Evolutionary conservation across 2,797 vertebrate genomes (phyloP).

Genomic region (Argya squamiceps): DNA sequence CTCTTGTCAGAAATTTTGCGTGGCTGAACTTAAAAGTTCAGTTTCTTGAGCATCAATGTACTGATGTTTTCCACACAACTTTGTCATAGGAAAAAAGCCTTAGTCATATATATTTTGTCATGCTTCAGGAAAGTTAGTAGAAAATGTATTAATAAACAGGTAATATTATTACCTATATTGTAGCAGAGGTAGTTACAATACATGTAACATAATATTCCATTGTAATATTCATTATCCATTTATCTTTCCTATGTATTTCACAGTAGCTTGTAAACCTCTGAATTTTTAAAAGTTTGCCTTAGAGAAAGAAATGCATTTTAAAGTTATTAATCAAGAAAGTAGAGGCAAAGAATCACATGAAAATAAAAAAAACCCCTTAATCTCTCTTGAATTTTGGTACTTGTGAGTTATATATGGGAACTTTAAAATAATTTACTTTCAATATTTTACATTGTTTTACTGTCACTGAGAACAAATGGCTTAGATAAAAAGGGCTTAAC

Average conservation of each 20-base stretch:
- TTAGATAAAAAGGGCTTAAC: neutral
- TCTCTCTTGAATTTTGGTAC: neutral
- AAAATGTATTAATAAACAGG: neutral
- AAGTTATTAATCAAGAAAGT: neutral
- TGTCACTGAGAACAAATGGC: neutral
- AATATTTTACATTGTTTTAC: neutral
- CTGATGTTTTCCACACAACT: neutral
- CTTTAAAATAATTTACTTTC: neutral
- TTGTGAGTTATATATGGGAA: neutral
- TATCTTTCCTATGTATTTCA: neutral
- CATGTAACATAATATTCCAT: neutral
- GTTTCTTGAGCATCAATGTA: neutral
- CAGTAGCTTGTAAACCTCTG: neutral
- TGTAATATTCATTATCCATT: neutral
- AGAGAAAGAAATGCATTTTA: neutral
- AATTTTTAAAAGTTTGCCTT: neutral
- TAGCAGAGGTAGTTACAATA: neutral
- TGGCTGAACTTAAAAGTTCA: neutral
- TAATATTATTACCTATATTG: neutral
- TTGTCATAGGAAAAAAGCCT: neutral
- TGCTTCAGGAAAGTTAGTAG: neutral
- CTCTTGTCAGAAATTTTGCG: neutral
- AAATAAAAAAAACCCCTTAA: neutral
- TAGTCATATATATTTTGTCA: neutral
- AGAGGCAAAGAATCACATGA: neutral